A percentile compares a stretch with the other conserved stretches of the same genome.
These are phyloP conservation scores for Andrena dorsata DNA, from an alignment of 2,888 invertebrate genomes.

Conservation along the genomic window DNA sequence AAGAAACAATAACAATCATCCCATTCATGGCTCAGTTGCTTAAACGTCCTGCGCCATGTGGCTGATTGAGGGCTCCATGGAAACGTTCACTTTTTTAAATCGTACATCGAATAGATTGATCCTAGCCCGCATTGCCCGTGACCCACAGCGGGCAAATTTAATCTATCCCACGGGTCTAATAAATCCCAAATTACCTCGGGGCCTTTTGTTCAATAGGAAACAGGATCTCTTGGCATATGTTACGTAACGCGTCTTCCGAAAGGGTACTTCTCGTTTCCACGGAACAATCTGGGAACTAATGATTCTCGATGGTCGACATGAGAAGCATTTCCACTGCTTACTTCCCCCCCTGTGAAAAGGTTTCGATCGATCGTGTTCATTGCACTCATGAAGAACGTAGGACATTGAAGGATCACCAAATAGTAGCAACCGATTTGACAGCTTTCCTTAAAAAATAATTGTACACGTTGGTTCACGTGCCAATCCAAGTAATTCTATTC, in stretches of 20 bases:
- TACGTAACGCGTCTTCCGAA: not conserved
- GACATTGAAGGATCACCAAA: too few species aligned
- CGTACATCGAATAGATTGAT: constrained; percentile 31
- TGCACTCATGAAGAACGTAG: not conserved
- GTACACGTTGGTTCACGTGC: too few species aligned
- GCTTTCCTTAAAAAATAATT: too few species aligned
- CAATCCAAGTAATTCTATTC: too few species aligned
- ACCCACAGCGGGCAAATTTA: constrained; percentile 1
- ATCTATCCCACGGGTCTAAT: constrained; percentile 45
- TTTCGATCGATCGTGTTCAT: too few species aligned
- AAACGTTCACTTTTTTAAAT: constrained; percentile 57
- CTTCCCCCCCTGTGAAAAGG: not conserved
- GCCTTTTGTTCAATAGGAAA: constrained; percentile 16
- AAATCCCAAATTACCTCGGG: constrained; percentile 36
- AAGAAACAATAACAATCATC: constrained; percentile 22
- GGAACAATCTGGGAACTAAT: not conserved
- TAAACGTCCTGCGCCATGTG: constrained; percentile 12
- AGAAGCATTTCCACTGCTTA: not conserved
- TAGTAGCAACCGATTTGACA: too few species aligned
- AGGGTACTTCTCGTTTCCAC: not conserved
- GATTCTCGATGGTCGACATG: not conserved
- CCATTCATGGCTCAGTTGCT: constrained; percentile 32
- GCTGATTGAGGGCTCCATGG: constrained; percentile 34
- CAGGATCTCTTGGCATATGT: not conserved
- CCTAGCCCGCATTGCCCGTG: constrained; percentile 48